These are phyloP conservation scores for Aulostomus chinensis DNA, from an alignment of 2,797 vertebrate genomes.

Conservation along the genomic window DNA sequence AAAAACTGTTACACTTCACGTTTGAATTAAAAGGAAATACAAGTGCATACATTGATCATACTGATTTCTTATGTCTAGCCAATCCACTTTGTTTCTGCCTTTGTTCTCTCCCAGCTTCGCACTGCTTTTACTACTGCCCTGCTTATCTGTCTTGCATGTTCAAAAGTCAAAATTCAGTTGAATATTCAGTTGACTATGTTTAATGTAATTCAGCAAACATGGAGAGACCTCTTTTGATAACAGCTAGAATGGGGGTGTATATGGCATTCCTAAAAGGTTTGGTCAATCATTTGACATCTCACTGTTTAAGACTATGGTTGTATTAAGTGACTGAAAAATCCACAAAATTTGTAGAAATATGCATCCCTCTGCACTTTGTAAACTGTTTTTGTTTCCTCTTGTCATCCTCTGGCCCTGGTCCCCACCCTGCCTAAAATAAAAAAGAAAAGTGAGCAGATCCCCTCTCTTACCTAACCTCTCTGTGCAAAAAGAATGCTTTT, in stretches of 20 bases:
- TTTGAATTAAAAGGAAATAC: constrained; percentile 40
- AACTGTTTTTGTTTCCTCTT: constrained; percentile 74
- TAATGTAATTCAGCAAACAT: constrained; percentile 56
- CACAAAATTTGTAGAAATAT: constrained; percentile 79
- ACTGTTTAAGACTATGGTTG: constrained; percentile 71
- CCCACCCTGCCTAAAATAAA: constrained; percentile 64
- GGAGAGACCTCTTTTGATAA: constrained; percentile 52
- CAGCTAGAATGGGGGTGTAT: constrained; percentile 41
- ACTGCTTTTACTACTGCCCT: constrained; percentile 62
- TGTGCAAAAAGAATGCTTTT: constrained; percentile 82
- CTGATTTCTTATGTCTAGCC: constrained; percentile 51
- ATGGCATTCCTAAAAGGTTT: constrained; percentile 51
- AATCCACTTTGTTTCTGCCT: constrained; percentile 46
- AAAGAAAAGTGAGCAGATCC: constrained; percentile 46
- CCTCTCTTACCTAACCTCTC: constrained; percentile 67
- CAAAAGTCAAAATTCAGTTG: constrained; percentile 60
- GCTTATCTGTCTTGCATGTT: constrained; percentile 76
- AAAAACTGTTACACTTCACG: constrained; percentile 49
- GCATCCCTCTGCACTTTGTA: constrained; percentile 83
- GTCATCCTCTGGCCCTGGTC: constrained; percentile 69
- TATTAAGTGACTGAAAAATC: constrained; percentile 71
- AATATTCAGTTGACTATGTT: constrained; percentile 55
- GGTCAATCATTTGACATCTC: constrained; percentile 69
- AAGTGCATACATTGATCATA: constrained; percentile 16
- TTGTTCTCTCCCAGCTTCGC: constrained; percentile 53